Evolutionary conservation across 1,140 invertebrate species (phyloP).

Genomic region (Portunus trituberculatus): DNA sequence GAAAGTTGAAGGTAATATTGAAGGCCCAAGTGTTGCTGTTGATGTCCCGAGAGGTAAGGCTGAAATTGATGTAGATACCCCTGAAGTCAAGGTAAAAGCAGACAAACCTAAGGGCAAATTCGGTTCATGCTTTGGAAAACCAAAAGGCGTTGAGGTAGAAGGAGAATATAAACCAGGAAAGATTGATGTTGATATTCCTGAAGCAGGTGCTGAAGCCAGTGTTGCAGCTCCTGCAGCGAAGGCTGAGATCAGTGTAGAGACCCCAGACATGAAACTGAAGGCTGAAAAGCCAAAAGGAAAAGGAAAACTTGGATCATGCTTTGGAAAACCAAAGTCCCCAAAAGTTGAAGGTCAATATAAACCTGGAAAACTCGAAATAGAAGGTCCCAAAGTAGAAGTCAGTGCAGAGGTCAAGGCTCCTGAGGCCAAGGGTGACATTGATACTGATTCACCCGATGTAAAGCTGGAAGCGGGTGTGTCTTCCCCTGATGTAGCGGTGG

Average conservation of each 20-base stretch:
- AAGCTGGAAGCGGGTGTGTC: slow-evolving; percentile 7
- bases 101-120: slow-evolving; percentile 62
- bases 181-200: slow-evolving; percentile 45
- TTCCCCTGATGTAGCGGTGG: background rate
- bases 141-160: slow-evolving; percentile 50
- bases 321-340: slow-evolving; percentile 64
- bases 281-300: slow-evolving; percentile 44
- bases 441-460: slow-evolving; percentile 24
- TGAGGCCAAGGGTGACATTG: slow-evolving; percentile 41
- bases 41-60: slow-evolving; percentile 42
- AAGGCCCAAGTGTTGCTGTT: slow-evolving; percentile 41
- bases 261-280: slow-evolving; percentile 42
- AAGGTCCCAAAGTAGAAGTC: background rate
- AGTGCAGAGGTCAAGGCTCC: background rate
- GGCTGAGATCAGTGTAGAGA: slow-evolving; percentile 34
- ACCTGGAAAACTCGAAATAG: slow-evolving; percentile 25
- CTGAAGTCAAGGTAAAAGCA: slow-evolving; percentile 60
- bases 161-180: slow-evolving; percentile 53
- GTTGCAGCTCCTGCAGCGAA: background rate
- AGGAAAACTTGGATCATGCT: slow-evolving; percentile 64
- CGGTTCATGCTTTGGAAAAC: slow-evolving; percentile 72
- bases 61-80: slow-evolving; percentile 57
- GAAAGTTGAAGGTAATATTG: slow-evolving; percentile 39
- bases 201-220: slow-evolving; percentile 28
- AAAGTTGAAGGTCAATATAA: slow-evolving; percentile 43